These are phyloP conservation scores for Gorilla gorilla DNA, from an alignment of 2,113 vertebrate species.

Conservation along the genomic window DNA sequence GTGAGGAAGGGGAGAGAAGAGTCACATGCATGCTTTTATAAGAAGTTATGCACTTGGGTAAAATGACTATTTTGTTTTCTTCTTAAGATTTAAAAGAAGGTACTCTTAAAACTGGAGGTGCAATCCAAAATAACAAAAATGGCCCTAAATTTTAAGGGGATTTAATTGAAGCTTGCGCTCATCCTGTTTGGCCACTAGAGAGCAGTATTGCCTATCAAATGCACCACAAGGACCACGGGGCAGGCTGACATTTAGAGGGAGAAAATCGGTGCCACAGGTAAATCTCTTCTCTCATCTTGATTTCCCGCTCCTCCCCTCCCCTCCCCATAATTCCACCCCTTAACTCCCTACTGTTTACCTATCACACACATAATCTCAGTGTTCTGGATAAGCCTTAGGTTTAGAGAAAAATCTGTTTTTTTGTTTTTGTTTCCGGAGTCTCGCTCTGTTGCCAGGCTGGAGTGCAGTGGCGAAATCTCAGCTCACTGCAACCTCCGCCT, in stretches of 20 bases:
- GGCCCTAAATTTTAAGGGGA: not conserved
- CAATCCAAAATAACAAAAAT: not conserved
- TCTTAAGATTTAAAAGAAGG: not conserved
- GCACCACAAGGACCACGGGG: rapidly evolving
- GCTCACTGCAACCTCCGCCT: too few relatives aligned
- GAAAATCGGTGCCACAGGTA: too few relatives aligned
- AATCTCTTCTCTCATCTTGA: rapidly evolving
- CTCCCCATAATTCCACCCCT: too few relatives aligned
- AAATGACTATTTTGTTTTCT: not conserved
- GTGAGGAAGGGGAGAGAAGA: not conserved
- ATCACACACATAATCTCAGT: not conserved
- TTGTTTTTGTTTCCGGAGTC: too few relatives aligned
- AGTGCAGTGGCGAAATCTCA: too few relatives aligned
- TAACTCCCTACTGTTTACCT: not conserved
- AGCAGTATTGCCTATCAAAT: conserved; percentile 65
- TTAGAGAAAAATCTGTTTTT: not conserved
- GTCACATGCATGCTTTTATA: not conserved
- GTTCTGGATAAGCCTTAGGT: not conserved
- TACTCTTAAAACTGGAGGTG: not conserved
- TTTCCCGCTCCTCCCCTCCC: not conserved
- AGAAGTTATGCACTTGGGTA: not conserved
- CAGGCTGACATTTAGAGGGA: rapidly evolving
- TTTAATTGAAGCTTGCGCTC: not conserved
- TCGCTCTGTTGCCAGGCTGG: too few relatives aligned
- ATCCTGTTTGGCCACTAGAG: conserved; percentile 1